A percentile compares a stretch with the other conserved stretches of the same genome.
phyloP scores from a whole-genome alignment of 2,797 vertebrate genomes.

The Bufotes viridis region DNA sequence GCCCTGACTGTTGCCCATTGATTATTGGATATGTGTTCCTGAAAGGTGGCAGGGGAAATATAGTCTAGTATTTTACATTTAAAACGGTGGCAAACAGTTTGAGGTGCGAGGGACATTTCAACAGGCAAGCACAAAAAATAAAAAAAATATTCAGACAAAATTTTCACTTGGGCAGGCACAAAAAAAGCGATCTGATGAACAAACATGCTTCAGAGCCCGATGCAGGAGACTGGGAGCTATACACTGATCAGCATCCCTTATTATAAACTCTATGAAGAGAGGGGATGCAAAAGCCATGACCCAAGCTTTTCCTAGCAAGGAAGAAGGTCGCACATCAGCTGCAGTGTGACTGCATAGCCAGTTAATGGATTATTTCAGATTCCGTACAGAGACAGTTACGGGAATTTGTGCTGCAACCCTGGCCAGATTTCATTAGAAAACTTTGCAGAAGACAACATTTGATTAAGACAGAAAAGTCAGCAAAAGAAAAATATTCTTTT shows the following conservation, averaged over 20 bases:
- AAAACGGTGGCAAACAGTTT: background rate
- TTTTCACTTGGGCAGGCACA: background rate
- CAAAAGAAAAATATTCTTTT: conserved; percentile 51
- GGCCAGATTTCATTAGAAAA: conserved; percentile 28
- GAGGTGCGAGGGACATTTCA: background rate
- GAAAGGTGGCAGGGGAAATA: too few species aligned
- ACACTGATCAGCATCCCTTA: background rate
- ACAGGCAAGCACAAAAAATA: too few species aligned
- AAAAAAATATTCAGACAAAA: background rate
- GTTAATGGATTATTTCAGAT: conserved; percentile 53
- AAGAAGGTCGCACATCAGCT: conserved; percentile 39
- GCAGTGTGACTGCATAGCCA: conserved; percentile 24
- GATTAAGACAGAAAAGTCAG: conserved; percentile 8
- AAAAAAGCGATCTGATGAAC: background rate
- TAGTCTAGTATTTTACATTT: too few species aligned
- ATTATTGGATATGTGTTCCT: too few species aligned
- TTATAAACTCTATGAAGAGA: conserved; percentile 29
- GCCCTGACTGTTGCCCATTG: too few species aligned
- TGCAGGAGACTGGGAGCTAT: background rate
- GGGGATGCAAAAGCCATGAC: conserved; percentile 55
- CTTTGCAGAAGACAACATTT: conserved; percentile 54
- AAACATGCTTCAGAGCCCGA: background rate
- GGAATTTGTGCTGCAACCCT: conserved; percentile 23
- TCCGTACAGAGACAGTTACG: conserved; percentile 45
- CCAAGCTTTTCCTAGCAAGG: conserved; percentile 22